A percentile compares a stretch with the other conserved stretches of the same genome.
Conservation (phyloP, 2,888 invertebrate species). For the Caradrina kadenii region DNA sequence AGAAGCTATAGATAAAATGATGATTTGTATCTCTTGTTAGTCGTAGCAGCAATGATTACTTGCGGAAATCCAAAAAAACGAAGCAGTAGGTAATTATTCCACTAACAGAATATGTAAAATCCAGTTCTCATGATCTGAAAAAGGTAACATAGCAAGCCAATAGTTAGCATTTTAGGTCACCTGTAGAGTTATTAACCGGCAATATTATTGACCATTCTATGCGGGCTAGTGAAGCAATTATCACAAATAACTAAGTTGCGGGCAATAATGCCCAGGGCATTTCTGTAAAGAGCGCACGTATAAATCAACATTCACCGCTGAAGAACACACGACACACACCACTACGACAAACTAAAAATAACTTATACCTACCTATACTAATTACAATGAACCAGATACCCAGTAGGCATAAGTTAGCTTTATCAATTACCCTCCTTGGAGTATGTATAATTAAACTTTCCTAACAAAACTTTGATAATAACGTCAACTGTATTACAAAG, state of each 20-base stretch:
- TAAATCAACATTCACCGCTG: slow-evolving; percentile 82
- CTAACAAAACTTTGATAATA: slow-evolving; percentile 23
- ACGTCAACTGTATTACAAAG: slow-evolving; percentile 46
- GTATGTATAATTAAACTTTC: slow-evolving; percentile 58
- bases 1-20: not conserved
- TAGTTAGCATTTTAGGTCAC: slow-evolving; percentile 60
- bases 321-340: slow-evolving; percentile 68
- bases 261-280: slow-evolving; percentile 69
- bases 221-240: slow-evolving; percentile 77
- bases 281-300: slow-evolving; percentile 73
- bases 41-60: slow-evolving; percentile 19
- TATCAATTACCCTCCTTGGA: slow-evolving; percentile 74
- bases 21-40: slow-evolving; percentile 12
- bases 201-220: slow-evolving; percentile 71
- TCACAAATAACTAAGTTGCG: slow-evolving; percentile 80
- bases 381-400: slow-evolving; percentile 78
- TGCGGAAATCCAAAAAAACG: slow-evolving; percentile 19
- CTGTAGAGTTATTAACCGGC: slow-evolving; percentile 40
- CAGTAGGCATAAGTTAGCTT: slow-evolving; percentile 77
- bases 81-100: slow-evolving; percentile 24
- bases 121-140: slow-evolving; percentile 20
- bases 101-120: slow-evolving; percentile 7
- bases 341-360: slow-evolving; percentile 74
- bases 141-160: slow-evolving; percentile 16
- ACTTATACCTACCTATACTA: slow-evolving; percentile 71